Evolutionary conservation across 2,797 vertebrate genomes (phyloP).

Genomic region (Uromys caudimaculatus): DNA sequence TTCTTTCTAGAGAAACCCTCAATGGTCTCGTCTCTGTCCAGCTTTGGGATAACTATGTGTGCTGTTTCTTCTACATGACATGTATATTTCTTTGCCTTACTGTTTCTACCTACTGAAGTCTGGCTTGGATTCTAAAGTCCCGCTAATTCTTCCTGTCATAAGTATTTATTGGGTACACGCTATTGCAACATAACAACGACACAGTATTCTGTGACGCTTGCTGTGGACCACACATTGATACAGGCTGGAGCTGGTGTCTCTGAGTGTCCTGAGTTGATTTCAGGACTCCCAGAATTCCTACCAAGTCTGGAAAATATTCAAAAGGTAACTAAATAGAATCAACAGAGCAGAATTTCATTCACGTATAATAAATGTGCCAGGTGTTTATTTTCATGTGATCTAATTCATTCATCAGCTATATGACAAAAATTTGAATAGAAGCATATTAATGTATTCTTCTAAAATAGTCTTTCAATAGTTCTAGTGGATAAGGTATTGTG

Average conservation of each 20-base stretch:
- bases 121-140: not conserved
- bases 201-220: not conserved
- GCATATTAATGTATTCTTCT: not conserved
- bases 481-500: not conserved
- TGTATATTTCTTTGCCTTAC: not conserved
- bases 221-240: not conserved
- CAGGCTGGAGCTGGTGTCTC: not conserved
- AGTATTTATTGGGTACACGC: not conserved
- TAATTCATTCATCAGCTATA: not conserved
- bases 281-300: not conserved
- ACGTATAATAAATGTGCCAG: not conserved
- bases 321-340: conserved; percentile 10
- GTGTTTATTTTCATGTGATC: not conserved
- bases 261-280: not conserved
- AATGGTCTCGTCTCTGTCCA: not conserved
- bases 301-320: not conserved
- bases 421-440: conserved; percentile 1
- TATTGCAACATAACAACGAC: not conserved
- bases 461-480: conserved; percentile 30
- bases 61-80: not conserved
- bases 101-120: not conserved
- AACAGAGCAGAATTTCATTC: not conserved
- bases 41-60: not conserved
- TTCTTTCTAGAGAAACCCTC: conserved; percentile 17
- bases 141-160: not conserved